A percentile compares a stretch with the other conserved stretches of the same genome.
These are phyloP conservation scores for Halocynthia aurantium DNA, from an alignment of 23 tunicate species.

Conservation along the genomic window DNA sequence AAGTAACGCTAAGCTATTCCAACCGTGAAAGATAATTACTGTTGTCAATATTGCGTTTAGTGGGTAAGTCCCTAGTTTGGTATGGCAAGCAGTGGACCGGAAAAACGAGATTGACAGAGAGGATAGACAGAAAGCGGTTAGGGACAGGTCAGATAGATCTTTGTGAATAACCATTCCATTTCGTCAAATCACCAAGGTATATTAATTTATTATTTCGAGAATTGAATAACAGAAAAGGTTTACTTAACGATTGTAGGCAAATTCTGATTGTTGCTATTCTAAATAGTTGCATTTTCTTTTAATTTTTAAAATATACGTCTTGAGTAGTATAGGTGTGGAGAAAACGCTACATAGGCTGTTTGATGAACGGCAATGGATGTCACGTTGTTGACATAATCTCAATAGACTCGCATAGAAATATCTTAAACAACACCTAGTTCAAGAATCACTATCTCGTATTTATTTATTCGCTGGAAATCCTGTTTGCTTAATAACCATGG, in stretches of 20 bases:
- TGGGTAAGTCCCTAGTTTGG: constrained; percentile 9
- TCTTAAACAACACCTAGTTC: neutral
- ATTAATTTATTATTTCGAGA: no score
- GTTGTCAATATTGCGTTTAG: neutral
- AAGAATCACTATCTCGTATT: neutral
- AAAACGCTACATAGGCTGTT: no score
- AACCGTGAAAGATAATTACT: neutral
- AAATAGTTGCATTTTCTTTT: no score
- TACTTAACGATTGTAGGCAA: no score
- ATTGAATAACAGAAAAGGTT: no score
- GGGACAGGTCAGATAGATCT: no score
- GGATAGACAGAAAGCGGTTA: no score
- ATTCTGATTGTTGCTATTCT: no score
- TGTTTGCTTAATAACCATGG: constrained; percentile 21
- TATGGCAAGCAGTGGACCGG: constrained; percentile 3
- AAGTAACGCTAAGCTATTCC: constrained; percentile 13
- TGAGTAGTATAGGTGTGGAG: no score
- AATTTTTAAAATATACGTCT: no score
- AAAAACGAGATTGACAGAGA: neutral
- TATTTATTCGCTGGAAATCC: neutral
- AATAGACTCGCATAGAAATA: constrained; percentile 5
- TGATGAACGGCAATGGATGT: neutral
- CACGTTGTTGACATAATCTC: neutral
- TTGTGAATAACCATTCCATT: no score
- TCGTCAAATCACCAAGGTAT: no score